phyloP scores from a whole-genome alignment of 2,888 invertebrate species.

The Drosophila longiperda region DNA sequence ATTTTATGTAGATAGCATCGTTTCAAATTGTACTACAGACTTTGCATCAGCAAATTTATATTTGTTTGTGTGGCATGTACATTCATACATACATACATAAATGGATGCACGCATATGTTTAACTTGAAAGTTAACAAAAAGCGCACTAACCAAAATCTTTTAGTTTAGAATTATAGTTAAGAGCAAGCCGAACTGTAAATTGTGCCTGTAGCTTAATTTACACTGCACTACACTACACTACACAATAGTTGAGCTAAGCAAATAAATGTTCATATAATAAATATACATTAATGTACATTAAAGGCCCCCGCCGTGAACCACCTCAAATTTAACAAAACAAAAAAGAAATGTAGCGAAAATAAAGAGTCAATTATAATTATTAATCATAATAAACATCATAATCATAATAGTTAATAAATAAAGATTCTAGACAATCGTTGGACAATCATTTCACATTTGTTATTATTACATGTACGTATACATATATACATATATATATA shows the following conservation, averaged over 20 bases:
- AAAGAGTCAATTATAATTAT: constrained; percentile 12
- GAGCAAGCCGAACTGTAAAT: constrained; percentile 22
- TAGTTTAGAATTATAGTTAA: constrained; percentile 12
- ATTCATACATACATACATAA: background rate
- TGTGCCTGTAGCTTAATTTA: constrained; percentile 18
- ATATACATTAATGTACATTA: background rate
- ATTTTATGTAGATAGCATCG: constrained; percentile 10
- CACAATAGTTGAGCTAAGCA: constrained; percentile 9
- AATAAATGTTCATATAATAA: constrained; percentile 4
- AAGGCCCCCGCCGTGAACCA: background rate
- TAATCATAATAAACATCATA: constrained; percentile 21
- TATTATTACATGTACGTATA: constrained; percentile 43
- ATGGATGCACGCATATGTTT: background rate
- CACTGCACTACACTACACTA: background rate
- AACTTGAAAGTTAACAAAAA: constrained; percentile 30
- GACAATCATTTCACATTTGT: constrained; percentile 64
- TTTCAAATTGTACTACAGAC: constrained; percentile 13
- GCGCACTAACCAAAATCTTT: constrained; percentile 15
- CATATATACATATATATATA: constrained; percentile 8
- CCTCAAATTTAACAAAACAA: background rate
- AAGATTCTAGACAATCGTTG: constrained; percentile 56
- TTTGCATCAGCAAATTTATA: constrained; percentile 13
- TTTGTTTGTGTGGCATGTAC: background rate
- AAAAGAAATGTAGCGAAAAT: background rate
- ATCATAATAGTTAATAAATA: constrained; percentile 51